Conservation (phyloP, 1,140 invertebrate species). For the Drosophila pruinosa region DNA sequence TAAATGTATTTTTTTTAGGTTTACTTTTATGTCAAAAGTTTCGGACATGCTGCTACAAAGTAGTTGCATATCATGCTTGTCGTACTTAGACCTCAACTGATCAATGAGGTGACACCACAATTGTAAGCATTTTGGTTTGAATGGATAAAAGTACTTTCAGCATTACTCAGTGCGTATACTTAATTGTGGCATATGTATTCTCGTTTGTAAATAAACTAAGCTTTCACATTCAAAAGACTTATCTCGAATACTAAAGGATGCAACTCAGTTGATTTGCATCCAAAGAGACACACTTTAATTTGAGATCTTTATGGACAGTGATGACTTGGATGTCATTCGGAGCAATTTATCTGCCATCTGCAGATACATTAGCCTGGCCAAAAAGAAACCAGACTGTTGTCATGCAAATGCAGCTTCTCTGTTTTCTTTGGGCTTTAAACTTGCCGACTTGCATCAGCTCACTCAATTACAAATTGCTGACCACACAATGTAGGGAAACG, state of each 20-base stretch:
- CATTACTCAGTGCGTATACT: background rate
- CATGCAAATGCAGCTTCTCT: constrained; percentile 31
- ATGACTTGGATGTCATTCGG: background rate
- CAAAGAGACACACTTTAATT: background rate
- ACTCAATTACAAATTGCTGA: constrained; percentile 58
- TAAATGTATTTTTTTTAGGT: background rate
- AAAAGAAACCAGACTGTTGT: background rate
- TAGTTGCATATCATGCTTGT: background rate
- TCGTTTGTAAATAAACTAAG: too few relatives aligned
- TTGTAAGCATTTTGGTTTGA: background rate
- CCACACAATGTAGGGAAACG: constrained; percentile 31
- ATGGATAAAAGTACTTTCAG: background rate
- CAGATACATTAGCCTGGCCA: background rate
- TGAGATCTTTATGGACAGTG: background rate
- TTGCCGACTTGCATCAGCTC: constrained; percentile 9
- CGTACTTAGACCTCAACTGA: background rate
- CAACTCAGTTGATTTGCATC: too few relatives aligned
- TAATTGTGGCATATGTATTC: background rate
- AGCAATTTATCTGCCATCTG: background rate
- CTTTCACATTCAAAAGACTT: too few relatives aligned
- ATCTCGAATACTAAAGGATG: too few relatives aligned
- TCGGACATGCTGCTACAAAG: background rate
- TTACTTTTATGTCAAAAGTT: background rate
- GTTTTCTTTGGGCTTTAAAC: constrained; percentile 5
- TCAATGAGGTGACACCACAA: background rate